Evolutionary conservation across 2,113 vertebrate genomes (phyloP).

Genomic region (Pitta sordida): DNA sequence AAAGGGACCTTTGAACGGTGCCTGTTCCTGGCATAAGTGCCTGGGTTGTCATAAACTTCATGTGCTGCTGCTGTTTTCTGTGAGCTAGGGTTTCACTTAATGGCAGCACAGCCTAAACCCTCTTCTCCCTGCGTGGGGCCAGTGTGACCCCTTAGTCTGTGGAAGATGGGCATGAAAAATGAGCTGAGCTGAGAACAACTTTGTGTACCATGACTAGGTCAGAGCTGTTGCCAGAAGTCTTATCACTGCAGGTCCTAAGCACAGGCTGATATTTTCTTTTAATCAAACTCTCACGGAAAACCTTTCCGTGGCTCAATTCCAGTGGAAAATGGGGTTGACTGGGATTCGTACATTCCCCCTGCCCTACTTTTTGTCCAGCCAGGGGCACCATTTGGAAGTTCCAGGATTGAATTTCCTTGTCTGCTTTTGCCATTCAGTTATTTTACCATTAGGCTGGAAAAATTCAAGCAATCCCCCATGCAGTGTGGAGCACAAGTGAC

Average conservation of each 20-base stretch:
- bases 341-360: neutral
- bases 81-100: fast-evolving
- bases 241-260: neutral
- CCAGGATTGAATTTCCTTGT: neutral
- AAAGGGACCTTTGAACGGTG: neutral
- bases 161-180: neutral
- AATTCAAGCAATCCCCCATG: neutral
- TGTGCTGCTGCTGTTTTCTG: neutral
- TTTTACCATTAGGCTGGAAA: constrained; percentile 8
- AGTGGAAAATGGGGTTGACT: neutral
- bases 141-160: fast-evolving
- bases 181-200: neutral
- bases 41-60: neutral
- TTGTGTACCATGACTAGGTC: neutral
- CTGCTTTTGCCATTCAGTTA: neutral
- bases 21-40: neutral
- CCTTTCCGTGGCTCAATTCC: neutral
- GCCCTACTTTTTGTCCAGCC: neutral
- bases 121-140: fast-evolving
- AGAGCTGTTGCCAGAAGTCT: neutral
- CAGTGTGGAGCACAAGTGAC: neutral
- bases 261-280: neutral
- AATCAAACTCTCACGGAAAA: neutral
- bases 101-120: neutral
- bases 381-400: neutral